phyloP scores from a whole-genome alignment of 2,797 vertebrate genomes.

The Chelon labrosus region DNA sequence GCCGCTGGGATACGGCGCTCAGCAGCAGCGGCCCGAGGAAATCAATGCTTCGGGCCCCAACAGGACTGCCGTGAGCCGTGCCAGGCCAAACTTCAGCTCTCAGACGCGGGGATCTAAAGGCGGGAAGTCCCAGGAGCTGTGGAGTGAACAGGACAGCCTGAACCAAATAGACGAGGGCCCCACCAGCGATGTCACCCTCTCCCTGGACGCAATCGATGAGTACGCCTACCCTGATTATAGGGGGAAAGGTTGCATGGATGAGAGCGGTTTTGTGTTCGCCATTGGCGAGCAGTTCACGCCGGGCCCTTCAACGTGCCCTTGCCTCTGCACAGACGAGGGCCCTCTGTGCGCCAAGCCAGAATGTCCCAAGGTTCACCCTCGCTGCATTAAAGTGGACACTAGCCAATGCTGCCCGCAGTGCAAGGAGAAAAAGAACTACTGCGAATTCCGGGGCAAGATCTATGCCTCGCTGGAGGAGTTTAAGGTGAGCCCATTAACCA shows the following conservation, averaged over 20 bases:
- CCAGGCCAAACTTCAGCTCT: constrained; percentile 83
- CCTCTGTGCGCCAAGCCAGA: constrained; percentile 95
- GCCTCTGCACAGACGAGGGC: constrained; percentile 98
- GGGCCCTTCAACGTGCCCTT: constrained; percentile 96
- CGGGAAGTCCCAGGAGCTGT: constrained; percentile 82
- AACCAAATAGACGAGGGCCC: constrained; percentile 87
- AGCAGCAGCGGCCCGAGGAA: constrained; percentile 85
- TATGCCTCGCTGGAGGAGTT: constrained; percentile 97
- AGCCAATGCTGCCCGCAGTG: constrained; percentile 98
- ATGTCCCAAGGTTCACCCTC: constrained; percentile 95
- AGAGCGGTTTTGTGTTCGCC: constrained; percentile 97
- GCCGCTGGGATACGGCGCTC: constrained; percentile 76
- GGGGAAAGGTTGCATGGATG: constrained; percentile 98
- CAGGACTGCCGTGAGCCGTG: constrained; percentile 84
- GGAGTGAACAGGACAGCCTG: constrained; percentile 78
- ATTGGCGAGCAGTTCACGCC: constrained; percentile 97
- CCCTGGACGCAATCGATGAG: constrained; percentile 91
- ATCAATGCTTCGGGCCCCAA: constrained; percentile 84
- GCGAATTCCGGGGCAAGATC: constrained; percentile 94
- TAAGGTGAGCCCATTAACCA: constrained; percentile 89
- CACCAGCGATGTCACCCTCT: constrained; percentile 84
- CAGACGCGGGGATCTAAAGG: constrained; percentile 80
- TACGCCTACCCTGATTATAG: constrained; percentile 97
- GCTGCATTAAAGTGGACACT: constrained; percentile 96
- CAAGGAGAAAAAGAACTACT: constrained; percentile 97